A percentile compares a stretch with the other conserved stretches of the same genome.
phyloP scores from a whole-genome alignment of 2,797 vertebrate genomes.

The Epinephelus malabaricus region DNA sequence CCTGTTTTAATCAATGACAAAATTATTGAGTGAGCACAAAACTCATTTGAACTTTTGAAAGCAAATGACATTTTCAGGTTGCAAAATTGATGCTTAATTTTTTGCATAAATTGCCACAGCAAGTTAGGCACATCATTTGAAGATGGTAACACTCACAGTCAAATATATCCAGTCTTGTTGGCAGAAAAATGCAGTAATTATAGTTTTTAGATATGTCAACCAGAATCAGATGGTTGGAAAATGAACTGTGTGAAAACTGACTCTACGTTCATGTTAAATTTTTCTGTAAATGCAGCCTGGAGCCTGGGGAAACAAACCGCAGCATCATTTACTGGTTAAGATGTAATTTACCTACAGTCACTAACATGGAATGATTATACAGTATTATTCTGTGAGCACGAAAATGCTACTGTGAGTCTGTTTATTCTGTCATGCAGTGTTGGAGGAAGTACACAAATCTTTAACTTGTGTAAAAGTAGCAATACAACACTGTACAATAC shows the following conservation, averaged over 20 bases:
- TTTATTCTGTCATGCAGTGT: neutral
- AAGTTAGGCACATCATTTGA: no score
- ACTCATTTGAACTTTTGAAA: neutral
- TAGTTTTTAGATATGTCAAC: no score
- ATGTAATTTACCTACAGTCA: neutral
- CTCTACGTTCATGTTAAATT: neutral
- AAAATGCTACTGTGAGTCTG: neutral
- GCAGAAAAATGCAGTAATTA: no score
- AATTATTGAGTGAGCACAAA: neutral
- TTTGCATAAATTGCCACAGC: neutral
- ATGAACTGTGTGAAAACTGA: neutral
- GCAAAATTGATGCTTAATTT: neutral
- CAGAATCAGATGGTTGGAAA: neutral
- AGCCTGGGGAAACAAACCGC: neutral
- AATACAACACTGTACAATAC: no score
- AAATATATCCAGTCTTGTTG: no score
- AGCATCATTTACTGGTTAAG: neutral
- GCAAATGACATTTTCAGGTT: neutral
- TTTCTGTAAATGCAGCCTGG: neutral
- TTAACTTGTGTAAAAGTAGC: no score
- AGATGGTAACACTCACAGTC: no score
- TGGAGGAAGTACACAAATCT: no score
- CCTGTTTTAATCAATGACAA: neutral
- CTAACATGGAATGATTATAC: neutral
- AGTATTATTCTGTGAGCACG: no score